phyloP scores from a whole-genome alignment of 2,113 vertebrate species.

The Colius striatus region DNA sequence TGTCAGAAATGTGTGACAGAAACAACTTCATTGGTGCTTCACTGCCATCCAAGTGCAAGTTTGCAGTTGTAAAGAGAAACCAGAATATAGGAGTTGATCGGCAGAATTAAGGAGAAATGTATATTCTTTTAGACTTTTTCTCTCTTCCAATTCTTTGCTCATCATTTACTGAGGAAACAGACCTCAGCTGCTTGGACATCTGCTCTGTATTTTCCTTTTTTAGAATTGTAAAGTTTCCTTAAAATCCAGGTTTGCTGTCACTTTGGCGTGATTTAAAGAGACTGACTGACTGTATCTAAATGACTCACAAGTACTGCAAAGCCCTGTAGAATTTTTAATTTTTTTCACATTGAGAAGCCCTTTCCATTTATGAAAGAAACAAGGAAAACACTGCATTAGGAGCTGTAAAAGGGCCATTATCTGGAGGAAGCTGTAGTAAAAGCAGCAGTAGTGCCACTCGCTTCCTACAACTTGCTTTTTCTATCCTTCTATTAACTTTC shows the following conservation, averaged over 20 bases:
- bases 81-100: not conserved
- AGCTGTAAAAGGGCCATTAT: not conserved
- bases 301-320: not conserved
- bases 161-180: not conserved
- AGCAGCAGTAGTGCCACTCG: not conserved
- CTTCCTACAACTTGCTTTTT: not conserved
- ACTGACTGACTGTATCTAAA: not conserved
- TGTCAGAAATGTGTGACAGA: not conserved
- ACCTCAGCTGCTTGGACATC: not conserved
- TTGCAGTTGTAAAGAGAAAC: not conserved
- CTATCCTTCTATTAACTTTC: not conserved
- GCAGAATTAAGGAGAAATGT: not conserved
- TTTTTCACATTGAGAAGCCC: not conserved
- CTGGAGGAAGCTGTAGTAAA: not conserved
- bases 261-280: constrained; percentile 7
- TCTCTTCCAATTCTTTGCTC: not conserved
- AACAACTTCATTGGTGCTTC: not conserved
- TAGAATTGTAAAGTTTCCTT: not conserved
- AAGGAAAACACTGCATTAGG: not conserved
- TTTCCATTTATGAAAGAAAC: constrained; percentile 13
- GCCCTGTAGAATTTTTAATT: no score
- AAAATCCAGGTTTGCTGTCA: constrained; percentile 2
- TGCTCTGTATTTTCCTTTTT: not conserved
- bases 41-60: not conserved
- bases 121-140: not conserved